Base-by-base conservation (phyloP, 2,888 invertebrate genomes). In the Criorhina ranunculi region DNA sequence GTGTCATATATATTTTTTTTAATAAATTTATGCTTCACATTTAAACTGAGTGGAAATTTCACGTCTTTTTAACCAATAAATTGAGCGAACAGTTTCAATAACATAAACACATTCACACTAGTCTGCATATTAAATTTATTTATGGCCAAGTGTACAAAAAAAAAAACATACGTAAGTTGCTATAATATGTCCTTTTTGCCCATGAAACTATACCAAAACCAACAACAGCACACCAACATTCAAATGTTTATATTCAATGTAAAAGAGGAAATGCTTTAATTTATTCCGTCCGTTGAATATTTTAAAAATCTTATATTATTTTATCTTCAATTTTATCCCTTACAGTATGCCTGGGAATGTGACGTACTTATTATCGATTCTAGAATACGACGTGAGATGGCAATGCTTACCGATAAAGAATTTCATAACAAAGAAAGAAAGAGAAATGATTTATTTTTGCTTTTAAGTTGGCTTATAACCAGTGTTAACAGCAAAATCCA, bases 51-150 rank as follows among this genome's bases (percentile, higher is more conserved):
- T 55, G 62, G 37, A 44, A 60, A 73, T 64, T 72, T 73, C 62
- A 73, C 55, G 73, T 55, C 64, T 64, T 55, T 60, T 73, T 73
- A 64, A 44, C 35, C 62, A 73, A 73, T 73, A 73, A 73, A 73
- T 73, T 73, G 44, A 15, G 73, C 55, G 62, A 64, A 42, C 55
- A 73, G 55, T 64, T 73, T 64, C 35, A 64, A 73, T 64, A 55
- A 33, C 53, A 53, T 29, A 42, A 5, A 67, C 40, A 42, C 31
- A 11, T 37, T 2, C n/a, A 2, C 9, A 0, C 2, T 5, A 29
- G 11, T 9, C 33, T 35, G 15, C 33, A 1, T 11, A 55, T 11
- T 11, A 35, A 3, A 15, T 15, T 4, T 33, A 15, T 8, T 5
- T 29, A 7, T 29, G 24, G 4, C 1, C 24, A 49, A 12, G 19